These are phyloP conservation scores for Phoenicopterus ruber DNA, from an alignment of 2,113 vertebrate genomes.

Conservation along the genomic window DNA sequence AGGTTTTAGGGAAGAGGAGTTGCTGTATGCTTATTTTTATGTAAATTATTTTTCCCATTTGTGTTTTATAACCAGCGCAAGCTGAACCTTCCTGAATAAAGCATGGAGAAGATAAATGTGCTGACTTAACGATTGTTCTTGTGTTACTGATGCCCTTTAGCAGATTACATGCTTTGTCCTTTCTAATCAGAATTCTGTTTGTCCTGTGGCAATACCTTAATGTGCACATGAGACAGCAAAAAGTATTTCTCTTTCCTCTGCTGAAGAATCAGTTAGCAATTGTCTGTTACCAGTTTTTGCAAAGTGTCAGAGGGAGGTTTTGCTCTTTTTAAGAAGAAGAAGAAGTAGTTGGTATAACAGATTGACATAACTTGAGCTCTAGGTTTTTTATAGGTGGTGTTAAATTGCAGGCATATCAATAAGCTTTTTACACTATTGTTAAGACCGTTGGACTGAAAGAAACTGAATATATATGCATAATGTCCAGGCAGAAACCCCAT, in stretches of 20 bases:
- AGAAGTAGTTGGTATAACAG: not conserved
- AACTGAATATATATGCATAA: not conserved
- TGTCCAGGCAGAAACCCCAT: not conserved
- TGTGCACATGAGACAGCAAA: not conserved
- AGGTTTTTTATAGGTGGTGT: not conserved
- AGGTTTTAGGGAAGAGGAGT: not conserved
- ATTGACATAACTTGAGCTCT: not conserved
- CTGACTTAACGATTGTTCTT: constrained; percentile 12
- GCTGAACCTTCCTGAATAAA: constrained; percentile 62
- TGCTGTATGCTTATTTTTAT: not conserved
- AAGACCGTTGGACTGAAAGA: not conserved
- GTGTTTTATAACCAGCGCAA: constrained; percentile 3
- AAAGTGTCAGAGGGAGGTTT: not conserved
- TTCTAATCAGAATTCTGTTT: constrained; percentile 53
- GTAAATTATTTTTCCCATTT: not conserved
- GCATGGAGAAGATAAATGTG: constrained; percentile 49
- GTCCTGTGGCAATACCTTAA: constrained; percentile 33
- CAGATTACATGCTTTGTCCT: constrained; percentile 43
- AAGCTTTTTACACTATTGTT: not conserved
- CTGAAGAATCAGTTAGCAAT: not conserved
- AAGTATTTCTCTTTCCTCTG: not conserved
- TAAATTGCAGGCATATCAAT: not conserved
- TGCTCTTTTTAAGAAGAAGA: not conserved
- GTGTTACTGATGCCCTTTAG: constrained; percentile 50
- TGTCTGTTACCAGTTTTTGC: not conserved